Base-by-base conservation (phyloP, 2,797 vertebrate genomes). In the Pipistrellus pipistrellus region DNA sequence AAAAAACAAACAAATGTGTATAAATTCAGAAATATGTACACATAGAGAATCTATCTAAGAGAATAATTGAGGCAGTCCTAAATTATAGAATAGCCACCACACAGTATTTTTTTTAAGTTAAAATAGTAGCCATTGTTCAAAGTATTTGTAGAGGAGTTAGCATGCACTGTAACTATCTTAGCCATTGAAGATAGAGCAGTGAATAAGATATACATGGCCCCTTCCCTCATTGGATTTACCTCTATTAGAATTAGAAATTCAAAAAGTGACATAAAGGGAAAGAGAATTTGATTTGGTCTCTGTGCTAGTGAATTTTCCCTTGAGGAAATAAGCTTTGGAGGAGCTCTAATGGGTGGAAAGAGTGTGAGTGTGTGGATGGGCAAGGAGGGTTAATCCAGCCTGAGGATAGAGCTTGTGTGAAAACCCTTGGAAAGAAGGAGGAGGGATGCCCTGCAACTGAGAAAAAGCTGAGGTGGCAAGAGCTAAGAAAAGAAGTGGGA, bases 1-100 rank as follows among this genome's bases (percentile, higher is more conserved):
- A 88, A 32, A 32, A 59, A 78, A 68, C 6, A 82, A 80, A 85
- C 0, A 53, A 93, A 77, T 80, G 62, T 5, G 35, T 85, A 3
- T 46, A 93, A 89, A 41, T 94, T 81, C 32, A 84, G 83, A 90
- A 73, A 90, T 44, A 21, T 51, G 3, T 32, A 35, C 4, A 66
- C 13, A 59, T 55, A 48, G 15, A 12, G 30, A 73, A 69, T 78
- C 14, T 6, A 57, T 30, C 4, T 30, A 81, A 57, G 13, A 85
- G 4, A 83, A 2, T 81, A 27, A 53, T 25, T 76, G 57, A 83
- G 48, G 8, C 27, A 90, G 59, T 68, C 15, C 35, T 83, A 75
- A 64, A 69, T 75, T 83, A 88, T n/a, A 27, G 73, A 84, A 53
- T 4, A 46, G 23, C 51, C n/a, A 76, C 51, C 27, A 72, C 6